These are phyloP conservation scores for Nomada ruficornis DNA, from an alignment of 2,888 invertebrate species.

Conservation along the genomic window DNA sequence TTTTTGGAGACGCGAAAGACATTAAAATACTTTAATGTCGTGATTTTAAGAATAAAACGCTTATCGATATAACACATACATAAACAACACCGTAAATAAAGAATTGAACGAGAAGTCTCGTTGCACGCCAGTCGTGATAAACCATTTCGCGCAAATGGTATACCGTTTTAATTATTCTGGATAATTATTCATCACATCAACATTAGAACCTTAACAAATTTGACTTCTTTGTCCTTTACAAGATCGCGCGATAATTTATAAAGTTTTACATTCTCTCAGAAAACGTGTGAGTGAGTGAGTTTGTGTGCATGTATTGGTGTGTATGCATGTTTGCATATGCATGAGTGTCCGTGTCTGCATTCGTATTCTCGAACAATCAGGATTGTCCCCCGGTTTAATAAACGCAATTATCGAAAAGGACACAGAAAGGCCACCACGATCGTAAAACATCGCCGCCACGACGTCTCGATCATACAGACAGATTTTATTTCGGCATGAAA, in stretches of 20 bases:
- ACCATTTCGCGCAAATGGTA: conserved; percentile 37
- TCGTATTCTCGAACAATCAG: conserved; percentile 39
- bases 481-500: conserved; percentile 84
- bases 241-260: conserved; percentile 49
- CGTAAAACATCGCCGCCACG: conserved; percentile 54
- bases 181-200: conserved; percentile 58
- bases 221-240: conserved; percentile 58
- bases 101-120: conserved; percentile 55
- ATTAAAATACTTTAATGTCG: conserved; percentile 46
- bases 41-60: conserved; percentile 44
- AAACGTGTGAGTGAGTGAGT: neutral
- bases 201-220: conserved; percentile 60
- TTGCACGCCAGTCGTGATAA: conserved; percentile 47
- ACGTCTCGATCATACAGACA: conserved; percentile 37
- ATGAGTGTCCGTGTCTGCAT: conserved; percentile 15
- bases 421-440: conserved; percentile 68
- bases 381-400: conserved; percentile 37
- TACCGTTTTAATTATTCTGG: conserved; percentile 32
- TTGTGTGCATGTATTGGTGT: neutral
- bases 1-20: conserved; percentile 40
- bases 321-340: neutral
- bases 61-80: conserved; percentile 58
- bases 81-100: conserved; percentile 63
- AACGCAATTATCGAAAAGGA: conserved; percentile 58
- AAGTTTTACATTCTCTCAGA: conserved; percentile 54